Evolutionary conservation across 2,888 invertebrate species (phyloP), one percentile per base, ranked within the genome.

Genomic region (Phasia obesa): DNA sequence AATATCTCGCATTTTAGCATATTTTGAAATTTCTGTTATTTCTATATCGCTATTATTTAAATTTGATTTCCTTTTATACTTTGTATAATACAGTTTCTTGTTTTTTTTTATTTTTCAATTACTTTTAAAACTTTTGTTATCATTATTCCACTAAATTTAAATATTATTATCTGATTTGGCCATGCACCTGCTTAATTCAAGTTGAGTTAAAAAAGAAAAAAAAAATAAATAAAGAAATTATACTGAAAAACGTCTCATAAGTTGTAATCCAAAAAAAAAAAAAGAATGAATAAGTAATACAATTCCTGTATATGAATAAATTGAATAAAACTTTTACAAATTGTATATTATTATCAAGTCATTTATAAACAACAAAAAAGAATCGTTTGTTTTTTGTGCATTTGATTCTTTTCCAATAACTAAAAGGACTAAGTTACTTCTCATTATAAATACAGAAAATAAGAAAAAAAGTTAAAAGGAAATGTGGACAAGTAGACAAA

Each of bases 321-420:
- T 47, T 75, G 35, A 51, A 70, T 60, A 21, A 79, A 79, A 79
- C 57, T 44, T 74, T 60, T 53, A 47, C 74, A 67, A 74, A 74
- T 80, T 80, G 73, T 25, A 80, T 69, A 67, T 74, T 80, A 80
- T 80, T 80, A 74, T 80, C 60, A 53, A 69, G 67, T 67, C 79
- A 74, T 67, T 79, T 79, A 38, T 38, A 74, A 80, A 74, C 25
- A 67, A 17, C 60, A 53, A 60, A 59, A 59, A 47, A n/a, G n/a
- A 47, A 6, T 6, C 17, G 27, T 65, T 71, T 62, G 38, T 44
- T 55, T 9, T 6, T 13, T 51, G 17, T 65, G 49, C 53, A 44
- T 60, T 60, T 76, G 9, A 51, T n/a, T 69, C 42, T 27, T 15
- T 21, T 42, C 25, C 23, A 47, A 47, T 49, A 65, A 60, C 23